Evolutionary conservation across 2,888 invertebrate genomes (phyloP), one percentile per base, ranked within the genome.

Genomic region (Biston stratarius): DNA sequence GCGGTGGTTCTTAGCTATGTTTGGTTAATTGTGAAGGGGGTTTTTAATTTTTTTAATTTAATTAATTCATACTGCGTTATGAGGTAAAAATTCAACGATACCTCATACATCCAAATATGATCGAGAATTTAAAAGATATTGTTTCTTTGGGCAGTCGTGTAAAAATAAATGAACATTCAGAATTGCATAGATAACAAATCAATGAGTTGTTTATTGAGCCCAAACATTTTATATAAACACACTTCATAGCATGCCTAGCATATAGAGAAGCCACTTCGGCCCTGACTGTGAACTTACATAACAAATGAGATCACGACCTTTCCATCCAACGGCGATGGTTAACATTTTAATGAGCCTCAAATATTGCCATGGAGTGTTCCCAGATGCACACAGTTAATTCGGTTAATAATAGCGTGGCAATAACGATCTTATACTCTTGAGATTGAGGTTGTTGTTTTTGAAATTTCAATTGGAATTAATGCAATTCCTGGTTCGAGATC

Each of bases 211-310:
- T 33, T 33, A 12, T 49, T 34, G 24, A 0, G 24, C 3, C 0
- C 12, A 49, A 49, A 9, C 15, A 55, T 44, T 44, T 52, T n/a
- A 33, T 51, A 52, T 52, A 15, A 55, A 24, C 24, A 24, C 24
- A 2, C 24, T 24, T 24, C 24, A 24, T 24, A 24, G 24, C 24
- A 2, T 1, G 24, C 24, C 24, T 24, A 24, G 24, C 1, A 2
- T 36, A 10, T 52, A 45, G 33, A 52, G 51, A 45, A 47, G 64
- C 52, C 52, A 40, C 36, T 58, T n/a, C 65, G 75, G 60, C 82
- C 78, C 56, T 78, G 78, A 76, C 77, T 80, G 61, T 82, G 81
- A 82, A 82, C 76, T 81, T 77, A 56, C 47, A 57, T 57, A 61
- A 64, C 67, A 72, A 74, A 71, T 76, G 76, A 77, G 74, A 74